These are phyloP conservation scores for Muntiacus muntjak DNA, from an alignment of 2,113 vertebrate species.

Conservation along the genomic window DNA sequence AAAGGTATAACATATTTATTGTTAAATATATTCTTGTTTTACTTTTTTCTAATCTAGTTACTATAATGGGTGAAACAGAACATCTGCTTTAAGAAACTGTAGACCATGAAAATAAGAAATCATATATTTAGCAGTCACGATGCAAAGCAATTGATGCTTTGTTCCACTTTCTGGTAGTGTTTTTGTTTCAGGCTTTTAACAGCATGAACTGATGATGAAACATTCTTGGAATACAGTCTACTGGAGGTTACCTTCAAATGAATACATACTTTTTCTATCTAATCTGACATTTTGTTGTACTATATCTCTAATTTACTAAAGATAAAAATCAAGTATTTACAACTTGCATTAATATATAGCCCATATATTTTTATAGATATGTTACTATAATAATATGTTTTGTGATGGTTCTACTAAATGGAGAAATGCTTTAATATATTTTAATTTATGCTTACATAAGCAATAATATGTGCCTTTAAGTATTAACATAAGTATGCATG, in stretches of 20 bases:
- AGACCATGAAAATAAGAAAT: neutral
- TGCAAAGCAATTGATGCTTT: neutral
- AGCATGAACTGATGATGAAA: neutral
- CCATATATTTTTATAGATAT: neutral
- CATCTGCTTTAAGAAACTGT: neutral
- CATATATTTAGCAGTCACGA: neutral
- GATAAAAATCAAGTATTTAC: neutral
- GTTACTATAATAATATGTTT: neutral
- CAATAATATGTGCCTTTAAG: neutral
- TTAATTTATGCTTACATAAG: neutral
- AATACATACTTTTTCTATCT: neutral
- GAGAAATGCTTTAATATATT: neutral
- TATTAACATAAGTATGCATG: neutral
- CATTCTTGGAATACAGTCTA: neutral
- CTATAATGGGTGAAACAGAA: neutral
- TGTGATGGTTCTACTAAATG: neutral
- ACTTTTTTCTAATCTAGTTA: neutral
- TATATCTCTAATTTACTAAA: conserved; percentile 15
- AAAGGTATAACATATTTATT: neutral
- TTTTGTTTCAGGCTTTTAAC: neutral
- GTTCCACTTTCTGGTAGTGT: neutral
- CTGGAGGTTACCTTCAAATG: neutral
- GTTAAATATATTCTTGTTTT: neutral
- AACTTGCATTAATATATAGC: neutral
- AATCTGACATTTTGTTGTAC: neutral